phyloP scores from a whole-genome alignment of 2,888 invertebrate species.

The Caenorhabditis imperialis region DNA sequence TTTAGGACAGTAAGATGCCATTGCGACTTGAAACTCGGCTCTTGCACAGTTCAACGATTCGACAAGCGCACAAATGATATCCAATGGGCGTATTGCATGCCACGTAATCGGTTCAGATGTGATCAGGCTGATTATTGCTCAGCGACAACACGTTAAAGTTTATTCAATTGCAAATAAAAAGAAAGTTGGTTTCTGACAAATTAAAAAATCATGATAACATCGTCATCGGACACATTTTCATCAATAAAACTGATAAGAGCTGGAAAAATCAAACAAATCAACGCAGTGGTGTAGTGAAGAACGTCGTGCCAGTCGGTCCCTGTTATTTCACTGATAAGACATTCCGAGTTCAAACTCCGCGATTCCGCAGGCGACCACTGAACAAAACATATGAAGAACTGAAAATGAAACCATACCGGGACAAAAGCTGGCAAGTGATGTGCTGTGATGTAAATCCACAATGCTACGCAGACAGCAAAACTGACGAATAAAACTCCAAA shows the following conservation, averaged over 20 bases:
- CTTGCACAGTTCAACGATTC: conserved; percentile 24
- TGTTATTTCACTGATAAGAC: background rate
- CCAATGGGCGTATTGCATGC: conserved; percentile 31
- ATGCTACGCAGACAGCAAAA: background rate
- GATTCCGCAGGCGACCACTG: conserved; percentile 8
- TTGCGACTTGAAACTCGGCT: conserved; percentile 29
- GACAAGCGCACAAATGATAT: conserved; percentile 34
- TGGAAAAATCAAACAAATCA: background rate
- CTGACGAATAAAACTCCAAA: background rate
- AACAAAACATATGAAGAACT: background rate
- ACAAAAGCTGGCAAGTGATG: background rate
- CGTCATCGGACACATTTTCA: too few species aligned
- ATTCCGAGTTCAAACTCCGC: background rate
- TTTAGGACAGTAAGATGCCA: conserved; percentile 28
- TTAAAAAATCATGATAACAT: background rate
- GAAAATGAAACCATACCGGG: background rate
- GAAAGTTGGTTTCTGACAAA: conserved; percentile 1
- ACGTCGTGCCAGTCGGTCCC: conserved; percentile 2
- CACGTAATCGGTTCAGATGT: conserved; percentile 15
- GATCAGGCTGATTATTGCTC: conserved; percentile 21
- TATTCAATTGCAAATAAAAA: too few species aligned
- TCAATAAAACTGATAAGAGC: background rate
- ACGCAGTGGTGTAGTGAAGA: background rate
- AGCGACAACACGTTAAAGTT: too few species aligned
- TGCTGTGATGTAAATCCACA: background rate